Base-by-base conservation (phyloP, 1,140 invertebrate species). In the Delia radicum region DNA sequence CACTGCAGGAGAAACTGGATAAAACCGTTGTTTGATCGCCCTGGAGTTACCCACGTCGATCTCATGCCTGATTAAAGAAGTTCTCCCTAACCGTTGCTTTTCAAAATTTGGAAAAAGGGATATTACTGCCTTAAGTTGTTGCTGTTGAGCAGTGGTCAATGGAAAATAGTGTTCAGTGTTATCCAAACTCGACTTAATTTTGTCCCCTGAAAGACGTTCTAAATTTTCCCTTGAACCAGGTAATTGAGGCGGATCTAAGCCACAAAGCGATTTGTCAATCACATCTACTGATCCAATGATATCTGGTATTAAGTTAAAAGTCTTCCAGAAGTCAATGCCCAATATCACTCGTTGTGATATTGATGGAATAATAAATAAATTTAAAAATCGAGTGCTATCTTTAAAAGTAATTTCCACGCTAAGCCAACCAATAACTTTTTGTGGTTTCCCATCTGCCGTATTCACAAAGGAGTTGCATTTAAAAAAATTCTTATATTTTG, bases 291-390 rank as follows among this genome's bases (percentile, higher is more conserved):
- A 73, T 29, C 12, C 26, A 2, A 73, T 73, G 15, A 73, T 15
- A 7, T 21, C 24, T n/a, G 29, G 29, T 15, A 37, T 13, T 29
- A 69, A 69, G 15, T 18, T 24, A 37, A 73, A 73, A 3, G 8
- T 46, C 15, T 73, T 73, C 29, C 72, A 73, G 29, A 73, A 73
- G 27, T 73, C 72, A 28, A 73, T 21, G 3, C 72, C 72, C 6
- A 48, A 15, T 48, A 73, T 48, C 15, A 73, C 3, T 48, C 18
- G n/a, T 29, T 69, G 65, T n/a, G 65, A 29, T 28, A 69, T 69
- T 3, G 65, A 69, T 29, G 65, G 65, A 69, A 69, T 29, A 6
- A 69, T 3, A 24, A 31, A 69, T 13, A 69, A 21, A 21, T 31
- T 29, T 6, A 69, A 28, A 29, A 15, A 2, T 2, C 29, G 24